Evolutionary conservation across 2,797 vertebrate species (phyloP).

Genomic region (Brachyalestes nurse): DNA sequence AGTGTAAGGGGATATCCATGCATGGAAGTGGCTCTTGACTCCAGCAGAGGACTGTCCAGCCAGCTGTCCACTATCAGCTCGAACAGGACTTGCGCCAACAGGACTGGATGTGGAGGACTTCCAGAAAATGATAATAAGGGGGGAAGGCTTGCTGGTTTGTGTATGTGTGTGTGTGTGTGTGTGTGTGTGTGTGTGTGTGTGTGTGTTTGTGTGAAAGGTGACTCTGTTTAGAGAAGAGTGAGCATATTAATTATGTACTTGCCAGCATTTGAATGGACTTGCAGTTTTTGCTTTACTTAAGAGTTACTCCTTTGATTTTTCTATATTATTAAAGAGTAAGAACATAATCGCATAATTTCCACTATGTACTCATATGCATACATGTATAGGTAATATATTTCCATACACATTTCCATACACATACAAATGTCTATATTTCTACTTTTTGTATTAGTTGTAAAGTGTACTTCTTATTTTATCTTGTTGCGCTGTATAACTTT

Average conservation of each 20-base stretch:
- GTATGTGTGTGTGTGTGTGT: slow-evolving; percentile 41
- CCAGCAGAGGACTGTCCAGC: slow-evolving; percentile 33
- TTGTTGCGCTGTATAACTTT: too few species aligned
- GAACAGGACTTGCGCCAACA: slow-evolving; percentile 61
- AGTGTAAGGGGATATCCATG: slow-evolving; percentile 74
- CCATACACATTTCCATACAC: too few species aligned
- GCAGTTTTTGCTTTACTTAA: too few species aligned
- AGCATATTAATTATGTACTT: slow-evolving; percentile 20
- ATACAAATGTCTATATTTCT: too few species aligned
- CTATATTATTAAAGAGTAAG: too few species aligned
- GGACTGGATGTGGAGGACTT: slow-evolving; percentile 71
- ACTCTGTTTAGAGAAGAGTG: slow-evolving; percentile 38
- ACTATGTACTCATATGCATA: too few species aligned
- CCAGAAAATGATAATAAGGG: slow-evolving; percentile 62
- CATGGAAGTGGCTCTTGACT: slow-evolving; percentile 76
- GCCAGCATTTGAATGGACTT: too few species aligned
- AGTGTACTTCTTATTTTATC: too few species aligned
- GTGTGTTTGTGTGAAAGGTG: slow-evolving; percentile 22
- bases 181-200: slow-evolving; percentile 26
- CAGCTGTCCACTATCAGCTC: slow-evolving; percentile 27
- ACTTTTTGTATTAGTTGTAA: too few species aligned
- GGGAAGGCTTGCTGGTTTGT: slow-evolving; percentile 45
- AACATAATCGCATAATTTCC: too few species aligned
- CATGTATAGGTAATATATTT: too few species aligned
- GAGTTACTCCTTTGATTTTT: too few species aligned